Evolutionary conservation across 2,113 vertebrate genomes (phyloP), one percentile per base, ranked within the genome.

Genomic region (Pungitius pungitius): DNA sequence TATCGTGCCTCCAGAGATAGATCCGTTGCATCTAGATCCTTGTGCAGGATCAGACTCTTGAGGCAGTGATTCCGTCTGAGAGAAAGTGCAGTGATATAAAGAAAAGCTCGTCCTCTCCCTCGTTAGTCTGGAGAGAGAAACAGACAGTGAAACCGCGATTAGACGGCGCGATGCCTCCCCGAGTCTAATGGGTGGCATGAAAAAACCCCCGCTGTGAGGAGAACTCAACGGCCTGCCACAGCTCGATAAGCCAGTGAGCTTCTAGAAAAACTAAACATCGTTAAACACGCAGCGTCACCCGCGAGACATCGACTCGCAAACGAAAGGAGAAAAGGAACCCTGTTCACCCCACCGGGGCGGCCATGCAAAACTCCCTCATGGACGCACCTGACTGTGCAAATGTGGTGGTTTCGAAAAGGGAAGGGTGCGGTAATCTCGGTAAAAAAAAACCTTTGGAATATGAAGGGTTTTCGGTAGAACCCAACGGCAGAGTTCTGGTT

Each of bases 271-370:
- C 73, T 73, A 81, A 86, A 69, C 77, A 75, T 63, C 17, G 88
- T 82, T 89, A 69, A 80, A 87, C 83, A 75, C 67, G 84, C 75
- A 52, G 45, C 0, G 54, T 84, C 62, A 67, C 77, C 79, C n/a
- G 77, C 75, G 83, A 87, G 85, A 77, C 85, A 83, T 69, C 78
- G 86, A 80, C 85, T 71, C 45, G 70, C 82, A 90, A 88, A 91
- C 85, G 69, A 78, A 81, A 86, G 86, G 78, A 75, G 78, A 84
- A 87, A 77, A 84, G 83, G 49, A 20, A 56, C 72, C 45, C 42
- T 49, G 58, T 55, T 26, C 17, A 47, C 49, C 62, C 37, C 65
- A 67, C 40, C 11, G 9, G 49, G 24, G 49, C 57, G 61, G 71
- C 52, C 37, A 77, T 84, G 85, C 73, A 90, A 90, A 91, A 66